Conservation (phyloP, 2,797 vertebrate genomes). For the Anableps anableps region DNA sequence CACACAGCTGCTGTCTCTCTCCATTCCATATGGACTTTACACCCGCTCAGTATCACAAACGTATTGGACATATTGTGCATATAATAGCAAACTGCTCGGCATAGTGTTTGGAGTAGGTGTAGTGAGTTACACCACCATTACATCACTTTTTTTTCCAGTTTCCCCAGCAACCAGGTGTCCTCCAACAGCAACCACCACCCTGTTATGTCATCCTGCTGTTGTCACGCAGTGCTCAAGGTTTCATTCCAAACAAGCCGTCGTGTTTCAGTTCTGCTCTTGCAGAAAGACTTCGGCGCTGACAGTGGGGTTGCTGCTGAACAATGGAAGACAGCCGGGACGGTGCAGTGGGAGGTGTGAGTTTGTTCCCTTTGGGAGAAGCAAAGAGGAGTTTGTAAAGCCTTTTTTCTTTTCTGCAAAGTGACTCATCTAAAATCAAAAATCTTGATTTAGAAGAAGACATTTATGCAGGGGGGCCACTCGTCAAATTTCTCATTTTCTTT, state of each 20-base stretch:
- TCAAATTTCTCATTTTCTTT: not conserved
- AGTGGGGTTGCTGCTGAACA: conserved; percentile 32
- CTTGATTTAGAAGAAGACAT: conserved; percentile 24
- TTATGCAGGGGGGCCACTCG: conserved; percentile 30
- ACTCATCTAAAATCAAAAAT: conserved; percentile 50
- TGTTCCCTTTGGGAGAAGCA: conserved; percentile 36
- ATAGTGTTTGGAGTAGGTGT: conserved; percentile 66
- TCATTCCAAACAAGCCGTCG: not conserved
- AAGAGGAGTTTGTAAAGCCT: conserved; percentile 39
- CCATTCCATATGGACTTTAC: conserved; percentile 19
- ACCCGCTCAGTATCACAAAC: conserved; percentile 5
- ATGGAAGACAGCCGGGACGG: conserved; percentile 36
- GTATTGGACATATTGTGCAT: conserved; percentile 23
- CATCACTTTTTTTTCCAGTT: conserved; percentile 71
- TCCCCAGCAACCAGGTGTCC: conserved; percentile 73
- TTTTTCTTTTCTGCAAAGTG: conserved; percentile 45
- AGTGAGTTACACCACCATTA: conserved; percentile 62
- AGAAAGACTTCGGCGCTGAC: conserved; percentile 28
- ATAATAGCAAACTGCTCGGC: conserved; percentile 59
- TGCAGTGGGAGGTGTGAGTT: conserved; percentile 57
- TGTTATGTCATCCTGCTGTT: conserved; percentile 24
- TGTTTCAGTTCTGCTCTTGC: not conserved
- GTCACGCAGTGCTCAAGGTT: conserved; percentile 42
- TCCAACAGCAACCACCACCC: conserved; percentile 40
- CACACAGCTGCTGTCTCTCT: conserved; percentile 2